Percentiles rank a stretch among this genome's conserved stretches.
Evolutionary conservation across 2,113 vertebrate species (phyloP).

Genomic region (Nannobrachium achirus): DNA sequence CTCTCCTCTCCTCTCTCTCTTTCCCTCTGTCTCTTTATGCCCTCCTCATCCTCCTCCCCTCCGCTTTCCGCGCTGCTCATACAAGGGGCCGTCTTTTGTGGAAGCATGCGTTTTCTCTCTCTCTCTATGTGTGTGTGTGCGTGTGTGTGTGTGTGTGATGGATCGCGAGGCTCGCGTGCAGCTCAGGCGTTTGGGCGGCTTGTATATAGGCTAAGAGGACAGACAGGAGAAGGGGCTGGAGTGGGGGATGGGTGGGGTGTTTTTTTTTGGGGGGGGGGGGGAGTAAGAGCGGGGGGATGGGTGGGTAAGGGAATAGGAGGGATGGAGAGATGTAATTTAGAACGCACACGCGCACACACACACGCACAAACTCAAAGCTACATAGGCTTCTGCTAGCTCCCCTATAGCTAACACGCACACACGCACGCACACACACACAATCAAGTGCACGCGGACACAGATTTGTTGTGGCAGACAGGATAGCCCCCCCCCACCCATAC

Average conservation of each 20-base stretch:
- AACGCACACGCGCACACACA: slow-evolving; percentile 14
- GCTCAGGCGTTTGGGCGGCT: slow-evolving; percentile 59
- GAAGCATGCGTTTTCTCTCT: slow-evolving; percentile 15
- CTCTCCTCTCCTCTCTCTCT: too few relatives aligned
- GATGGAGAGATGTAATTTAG: slow-evolving; percentile 36
- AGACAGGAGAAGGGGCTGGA: too few relatives aligned
- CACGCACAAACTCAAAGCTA: slow-evolving; percentile 51
- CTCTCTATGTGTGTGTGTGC: slow-evolving; percentile 32
- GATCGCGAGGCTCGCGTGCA: slow-evolving; percentile 36
- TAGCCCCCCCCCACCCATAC: too few relatives aligned
- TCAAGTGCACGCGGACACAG: too few relatives aligned
- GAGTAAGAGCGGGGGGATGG: slow-evolving; percentile 48
- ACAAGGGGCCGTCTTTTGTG: slow-evolving; percentile 26
- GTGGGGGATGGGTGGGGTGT: slow-evolving; percentile 66
- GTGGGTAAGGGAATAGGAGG: slow-evolving; percentile 24
- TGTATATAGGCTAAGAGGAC: slow-evolving; percentile 78
- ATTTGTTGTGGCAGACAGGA: too few relatives aligned
- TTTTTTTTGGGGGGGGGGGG: slow-evolving; percentile 58
- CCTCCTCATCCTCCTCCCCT: slow-evolving; percentile 1
- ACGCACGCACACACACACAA: background rate
- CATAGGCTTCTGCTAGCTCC: slow-evolving; percentile 82
- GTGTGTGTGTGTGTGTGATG: slow-evolving; percentile 31
- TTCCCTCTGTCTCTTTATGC: background rate
- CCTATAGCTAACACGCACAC: slow-evolving; percentile 53
- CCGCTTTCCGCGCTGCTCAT: slow-evolving; percentile 26